These are phyloP conservation scores for Athene cunicularia DNA, from an alignment of 2,113 vertebrate species.

Conservation along the genomic window DNA sequence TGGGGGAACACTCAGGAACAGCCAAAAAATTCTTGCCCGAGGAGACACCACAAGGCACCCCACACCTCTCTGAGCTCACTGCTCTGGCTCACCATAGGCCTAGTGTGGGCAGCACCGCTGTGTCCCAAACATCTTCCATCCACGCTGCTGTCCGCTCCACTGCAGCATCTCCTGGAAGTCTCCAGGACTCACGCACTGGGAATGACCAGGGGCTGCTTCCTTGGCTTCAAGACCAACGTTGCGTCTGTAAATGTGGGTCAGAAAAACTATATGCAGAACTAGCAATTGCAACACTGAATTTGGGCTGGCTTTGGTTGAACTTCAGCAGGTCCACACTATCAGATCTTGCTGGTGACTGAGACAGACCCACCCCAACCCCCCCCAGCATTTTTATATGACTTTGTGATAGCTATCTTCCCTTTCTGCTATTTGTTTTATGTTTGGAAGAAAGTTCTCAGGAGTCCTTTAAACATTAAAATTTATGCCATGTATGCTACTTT, in stretches of 20 bases:
- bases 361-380: not conserved
- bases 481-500: slow-evolving; percentile 23
- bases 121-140: not conserved
- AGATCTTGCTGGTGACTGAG: not conserved
- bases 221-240: not conserved
- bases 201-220: not conserved
- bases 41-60: not conserved
- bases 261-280: not conserved
- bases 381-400: not conserved
- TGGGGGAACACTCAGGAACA: not conserved
- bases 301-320: not conserved
- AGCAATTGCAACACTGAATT: not conserved
- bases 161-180: not conserved
- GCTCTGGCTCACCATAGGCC: not conserved
- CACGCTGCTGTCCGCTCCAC: not conserved
- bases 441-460: slow-evolving; percentile 36
- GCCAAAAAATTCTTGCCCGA: not conserved
- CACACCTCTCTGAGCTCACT: accelerated
- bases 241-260: not conserved
- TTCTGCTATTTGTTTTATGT: slow-evolving; percentile 14
- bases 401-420: slow-evolving; percentile 27
- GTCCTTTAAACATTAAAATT: slow-evolving; percentile 55
- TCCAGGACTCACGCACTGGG: accelerated
- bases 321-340: not conserved
- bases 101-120: accelerated